Evolutionary conservation across 2,113 vertebrate species (phyloP).

Genomic region (Sterna hirundo): DNA sequence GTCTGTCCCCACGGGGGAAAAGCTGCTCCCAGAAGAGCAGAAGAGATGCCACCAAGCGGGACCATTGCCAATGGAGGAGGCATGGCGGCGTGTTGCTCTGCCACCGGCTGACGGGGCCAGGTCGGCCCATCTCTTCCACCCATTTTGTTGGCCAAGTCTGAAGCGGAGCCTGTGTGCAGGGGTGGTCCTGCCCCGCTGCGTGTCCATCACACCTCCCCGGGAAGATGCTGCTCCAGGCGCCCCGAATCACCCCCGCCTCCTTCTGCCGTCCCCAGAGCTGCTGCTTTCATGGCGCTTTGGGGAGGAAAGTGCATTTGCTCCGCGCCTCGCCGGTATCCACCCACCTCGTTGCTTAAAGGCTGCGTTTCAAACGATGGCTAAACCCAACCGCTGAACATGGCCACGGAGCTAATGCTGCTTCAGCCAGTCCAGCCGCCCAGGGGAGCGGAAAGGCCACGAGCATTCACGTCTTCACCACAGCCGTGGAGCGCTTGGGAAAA

Average conservation of each 20-base stretch:
- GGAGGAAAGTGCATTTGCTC: accelerated
- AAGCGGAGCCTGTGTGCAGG: not conserved
- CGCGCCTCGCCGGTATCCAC: accelerated
- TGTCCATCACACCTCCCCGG: not conserved
- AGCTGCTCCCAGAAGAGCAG: not conserved
- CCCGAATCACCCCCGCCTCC: accelerated
- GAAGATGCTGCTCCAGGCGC: accelerated
- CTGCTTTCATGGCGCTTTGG: accelerated
- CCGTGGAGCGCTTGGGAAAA: accelerated
- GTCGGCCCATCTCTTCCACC: accelerated
- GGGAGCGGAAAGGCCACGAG: not conserved
- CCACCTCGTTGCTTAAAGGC: not conserved
- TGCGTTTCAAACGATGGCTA: accelerated
- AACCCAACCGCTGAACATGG: not conserved
- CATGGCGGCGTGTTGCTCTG: accelerated
- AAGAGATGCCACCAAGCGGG: accelerated
- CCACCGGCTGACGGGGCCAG: accelerated
- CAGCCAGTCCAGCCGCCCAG: not conserved
- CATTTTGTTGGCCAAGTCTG: not conserved
- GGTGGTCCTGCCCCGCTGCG: accelerated
- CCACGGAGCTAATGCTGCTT: not conserved
- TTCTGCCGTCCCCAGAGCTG: not conserved
- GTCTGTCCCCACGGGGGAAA: not conserved
- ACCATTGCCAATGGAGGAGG: accelerated
- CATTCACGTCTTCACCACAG: not conserved